These are phyloP conservation scores for Aphaenogaster ashmeadi DNA, from an alignment of 1,140 invertebrate genomes.

Conservation along the genomic window DNA sequence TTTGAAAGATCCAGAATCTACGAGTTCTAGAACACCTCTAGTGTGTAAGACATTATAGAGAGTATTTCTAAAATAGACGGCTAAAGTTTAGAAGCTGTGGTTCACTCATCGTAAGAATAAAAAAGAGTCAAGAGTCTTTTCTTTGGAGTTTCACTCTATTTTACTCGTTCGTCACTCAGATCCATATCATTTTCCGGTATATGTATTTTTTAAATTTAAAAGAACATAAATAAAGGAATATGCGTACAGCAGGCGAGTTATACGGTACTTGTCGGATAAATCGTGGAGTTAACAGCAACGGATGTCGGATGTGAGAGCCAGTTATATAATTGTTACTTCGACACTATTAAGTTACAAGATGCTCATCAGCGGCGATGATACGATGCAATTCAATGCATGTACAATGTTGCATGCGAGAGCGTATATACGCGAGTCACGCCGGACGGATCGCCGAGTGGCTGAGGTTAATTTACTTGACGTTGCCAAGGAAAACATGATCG, in stretches of 20 bases:
- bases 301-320: conserved; percentile 20
- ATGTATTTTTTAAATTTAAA: neutral
- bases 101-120: neutral
- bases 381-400: conserved; percentile 64
- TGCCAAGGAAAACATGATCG: conserved; percentile 66
- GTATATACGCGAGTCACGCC: conserved; percentile 19
- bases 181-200: neutral
- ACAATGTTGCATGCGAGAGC: conserved; percentile 63
- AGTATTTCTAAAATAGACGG: neutral
- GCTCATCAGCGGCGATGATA: conserved; percentile 40
- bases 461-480: conserved; percentile 65
- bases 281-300: conserved; percentile 12
- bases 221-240: neutral
- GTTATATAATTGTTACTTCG: conserved; percentile 62
- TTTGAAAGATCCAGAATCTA: neutral
- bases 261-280: neutral
- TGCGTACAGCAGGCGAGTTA: neutral
- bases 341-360: conserved; percentile 39
- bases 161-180: neutral
- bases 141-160: neutral
- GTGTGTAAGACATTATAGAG: conserved; percentile 16
- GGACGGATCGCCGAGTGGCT: conserved; percentile 22
- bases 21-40: neutral
- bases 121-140: no score
- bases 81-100: neutral